Base-by-base conservation (phyloP, 1,140 invertebrate genomes). In the Atta cephalotes region DNA sequence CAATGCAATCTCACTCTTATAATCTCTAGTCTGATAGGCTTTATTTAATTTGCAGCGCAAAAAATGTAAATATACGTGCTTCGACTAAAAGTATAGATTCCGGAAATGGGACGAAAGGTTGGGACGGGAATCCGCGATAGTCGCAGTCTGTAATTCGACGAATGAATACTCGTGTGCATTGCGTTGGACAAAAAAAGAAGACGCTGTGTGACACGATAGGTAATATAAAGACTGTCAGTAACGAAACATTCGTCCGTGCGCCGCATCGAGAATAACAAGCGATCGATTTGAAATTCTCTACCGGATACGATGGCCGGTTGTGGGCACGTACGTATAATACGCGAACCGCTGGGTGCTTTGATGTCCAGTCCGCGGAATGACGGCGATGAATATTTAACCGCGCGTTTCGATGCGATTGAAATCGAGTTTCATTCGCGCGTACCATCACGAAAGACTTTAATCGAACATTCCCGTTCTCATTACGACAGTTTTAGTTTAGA, bases 331-430 rank as follows among this genome's bases (percentile, higher is more conserved):
- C 78, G 79, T 78, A 77, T 51, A 79, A 79, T 51, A 79, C 45
- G 58, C 58, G 84, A 63, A 71, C 62, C 62, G 89, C 60, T 62
- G 70, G 60, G 21, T 80, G 88, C 90, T 91, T 91, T 91, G 90
- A 91, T 89, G 90, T 91, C 21, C 65, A 49, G 9, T 79, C 72
- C 70, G 88, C 49, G 21, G 35, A 56, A 82, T 71, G 25, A 68
- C 77, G 58, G 85, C 76, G 88, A 91, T 91, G 85, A 91, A 91
- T 91, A 91, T 87, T 91, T 91, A 85, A 91, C 84, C 80, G 77
- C 58, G 35, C 82, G 65, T 70, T 56, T 31, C 39, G 18, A 25
- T 35, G n/a, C 63, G 79, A 56, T 58, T 9, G 45, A 63, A 70
- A 84, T 56, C 63, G 14, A 18, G 12, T 76, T 84, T 58, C 21